phyloP scores from a whole-genome alignment of 2,113 vertebrate species.

The Alaudala cheleensis region DNA sequence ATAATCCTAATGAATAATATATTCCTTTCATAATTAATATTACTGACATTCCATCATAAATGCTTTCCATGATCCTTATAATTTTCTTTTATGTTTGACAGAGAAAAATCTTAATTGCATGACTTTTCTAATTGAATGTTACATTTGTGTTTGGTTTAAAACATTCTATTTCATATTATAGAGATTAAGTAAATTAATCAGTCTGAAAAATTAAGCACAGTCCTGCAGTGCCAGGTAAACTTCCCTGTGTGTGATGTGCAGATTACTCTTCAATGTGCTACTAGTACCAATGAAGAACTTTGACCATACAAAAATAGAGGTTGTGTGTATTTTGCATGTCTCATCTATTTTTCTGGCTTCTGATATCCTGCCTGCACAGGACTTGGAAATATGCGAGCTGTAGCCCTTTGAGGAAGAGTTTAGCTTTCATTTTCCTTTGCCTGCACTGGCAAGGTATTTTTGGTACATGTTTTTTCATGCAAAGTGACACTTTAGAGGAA shows the following conservation, averaged over 20 bases:
- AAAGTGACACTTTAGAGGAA: neutral
- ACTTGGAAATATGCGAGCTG: neutral
- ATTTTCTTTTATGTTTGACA: constrained; percentile 27
- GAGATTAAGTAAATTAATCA: constrained; percentile 37
- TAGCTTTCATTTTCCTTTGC: neutral
- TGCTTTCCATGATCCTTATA: constrained; percentile 32
- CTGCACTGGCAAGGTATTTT: neutral
- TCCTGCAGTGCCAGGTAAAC: constrained; percentile 26
- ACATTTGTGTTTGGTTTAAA: constrained; percentile 41
- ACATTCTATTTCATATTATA: constrained; percentile 42
- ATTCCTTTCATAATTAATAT: constrained; percentile 57
- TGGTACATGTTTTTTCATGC: neutral
- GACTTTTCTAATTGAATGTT: constrained; percentile 39
- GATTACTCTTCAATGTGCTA: neutral
- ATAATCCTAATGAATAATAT: constrained; percentile 20
- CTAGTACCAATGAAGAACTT: constrained; percentile 53
- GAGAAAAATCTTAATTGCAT: constrained; percentile 50
- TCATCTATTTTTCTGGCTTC: neutral
- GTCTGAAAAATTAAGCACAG: constrained; percentile 29
- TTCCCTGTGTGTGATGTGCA: neutral
- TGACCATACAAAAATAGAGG: neutral
- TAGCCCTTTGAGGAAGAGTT: neutral
- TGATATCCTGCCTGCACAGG: neutral
- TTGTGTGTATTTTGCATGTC: neutral
- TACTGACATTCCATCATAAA: constrained; percentile 57